Evolutionary conservation across 2,797 vertebrate genomes (phyloP).

Genomic region (Girardinus metallicus): DNA sequence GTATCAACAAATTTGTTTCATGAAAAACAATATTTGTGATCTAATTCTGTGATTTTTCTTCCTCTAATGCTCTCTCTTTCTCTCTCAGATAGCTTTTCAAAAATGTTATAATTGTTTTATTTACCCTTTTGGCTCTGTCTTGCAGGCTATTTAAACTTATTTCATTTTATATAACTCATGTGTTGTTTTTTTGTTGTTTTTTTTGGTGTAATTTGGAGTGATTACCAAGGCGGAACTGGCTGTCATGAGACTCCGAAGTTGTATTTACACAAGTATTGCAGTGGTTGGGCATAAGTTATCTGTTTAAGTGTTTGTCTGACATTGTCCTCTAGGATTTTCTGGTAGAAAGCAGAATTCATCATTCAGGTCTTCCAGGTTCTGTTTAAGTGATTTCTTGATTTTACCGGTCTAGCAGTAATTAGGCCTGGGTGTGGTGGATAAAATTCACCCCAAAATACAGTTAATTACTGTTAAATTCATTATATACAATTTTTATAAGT

Average conservation of each 20-base stretch:
- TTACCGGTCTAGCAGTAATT: background rate
- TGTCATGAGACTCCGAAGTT: background rate
- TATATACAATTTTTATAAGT: background rate
- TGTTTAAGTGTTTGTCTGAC: background rate
- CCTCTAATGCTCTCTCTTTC: background rate
- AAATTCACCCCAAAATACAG: background rate
- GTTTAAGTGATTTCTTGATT: too few species aligned
- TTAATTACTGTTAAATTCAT: background rate
- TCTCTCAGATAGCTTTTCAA: background rate
- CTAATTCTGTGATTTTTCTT: background rate
- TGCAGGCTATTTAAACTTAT: conserved; percentile 50
- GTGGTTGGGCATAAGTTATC: background rate
- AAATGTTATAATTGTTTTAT: background rate
- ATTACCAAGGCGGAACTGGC: conserved; percentile 21
- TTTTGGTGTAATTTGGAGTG: conserved; percentile 42
- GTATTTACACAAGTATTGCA: background rate
- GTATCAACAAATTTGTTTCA: background rate
- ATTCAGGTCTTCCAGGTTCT: background rate
- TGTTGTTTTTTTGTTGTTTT: conserved; percentile 21
- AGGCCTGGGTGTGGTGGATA: too few species aligned
- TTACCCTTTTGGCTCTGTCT: background rate
- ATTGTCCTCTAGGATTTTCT: background rate
- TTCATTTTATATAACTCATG: conserved; percentile 37
- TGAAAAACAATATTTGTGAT: background rate
- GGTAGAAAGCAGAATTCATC: background rate